Base-by-base conservation (phyloP, 1,140 invertebrate genomes). In the Drosophila oshimai region DNA sequence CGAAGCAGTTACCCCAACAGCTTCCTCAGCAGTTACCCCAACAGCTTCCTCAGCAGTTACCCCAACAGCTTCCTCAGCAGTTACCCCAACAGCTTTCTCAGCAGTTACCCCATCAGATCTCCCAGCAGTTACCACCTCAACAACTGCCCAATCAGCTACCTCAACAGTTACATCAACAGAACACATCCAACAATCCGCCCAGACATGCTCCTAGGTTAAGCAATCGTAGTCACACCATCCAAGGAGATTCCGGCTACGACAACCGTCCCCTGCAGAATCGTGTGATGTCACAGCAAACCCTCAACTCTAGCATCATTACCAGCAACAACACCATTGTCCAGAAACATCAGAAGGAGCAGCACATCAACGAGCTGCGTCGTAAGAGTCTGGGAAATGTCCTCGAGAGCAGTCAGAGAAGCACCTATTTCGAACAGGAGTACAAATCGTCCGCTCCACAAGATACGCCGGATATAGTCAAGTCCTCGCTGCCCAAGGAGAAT, bases 401-500 rank as follows among this genome's bases (percentile, higher is more conserved):
- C 24, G 80, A 86, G 24, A 70, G 15, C 65, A 74, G 17, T 15
- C 73, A 77, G 22, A 44, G 42, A 1, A 50, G 39, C 5, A 18
- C 51, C 4, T 73, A 84, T 42, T 69, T 62, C 17, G 71, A 75
- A 13, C 62, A 81, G 10, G 64, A 83, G 15, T 90, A 90, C 44
- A 90, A 90, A 34, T 89, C 89, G 0, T 90, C 89, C 0, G 89
- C 89, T 3, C 89, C 89, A 0, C 15, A 68, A 0, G 87, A 90
- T 28, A 90, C 89, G 4, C 89, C 89, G 1, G 89, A 90, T 6
- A 90, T 90, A 18, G 89, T 90, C 0, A 90, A 90, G 44, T 90
- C 89, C 0, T 90, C 89, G 42, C 74, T 90, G 41, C 89, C 89
- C 22, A 90, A 90, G 33, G 89, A 90, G 6, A 64, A 89, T 24